Evolutionary conservation across 2,888 invertebrate species (phyloP).

Genomic region (Acrobasis suavella): DNA sequence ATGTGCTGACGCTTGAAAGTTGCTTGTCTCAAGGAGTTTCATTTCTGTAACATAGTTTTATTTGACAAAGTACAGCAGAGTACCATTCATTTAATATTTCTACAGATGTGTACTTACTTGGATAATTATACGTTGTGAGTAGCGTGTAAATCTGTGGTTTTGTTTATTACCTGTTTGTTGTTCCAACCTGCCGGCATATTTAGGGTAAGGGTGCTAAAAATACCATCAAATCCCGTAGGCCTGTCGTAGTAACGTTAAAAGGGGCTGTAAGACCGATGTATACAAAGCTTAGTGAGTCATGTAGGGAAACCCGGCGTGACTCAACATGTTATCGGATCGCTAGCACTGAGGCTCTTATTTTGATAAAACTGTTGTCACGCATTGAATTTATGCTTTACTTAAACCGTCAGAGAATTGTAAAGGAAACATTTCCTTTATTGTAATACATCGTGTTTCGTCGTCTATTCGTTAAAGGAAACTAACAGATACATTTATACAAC

Average conservation of each 20-base stretch:
- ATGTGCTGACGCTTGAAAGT: too few relatives aligned
- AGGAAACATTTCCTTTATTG: too few relatives aligned
- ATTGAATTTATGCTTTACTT: not conserved
- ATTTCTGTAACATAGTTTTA: too few relatives aligned
- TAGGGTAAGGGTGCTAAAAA: constrained; percentile 14
- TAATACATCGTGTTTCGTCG: too few relatives aligned
- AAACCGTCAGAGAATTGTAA: not conserved
- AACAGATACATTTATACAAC: not conserved
- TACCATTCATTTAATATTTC: not conserved
- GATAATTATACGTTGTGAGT: not conserved
- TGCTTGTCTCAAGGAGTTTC: too few relatives aligned
- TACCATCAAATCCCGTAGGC: constrained; percentile 14
- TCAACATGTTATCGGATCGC: constrained; percentile 67
- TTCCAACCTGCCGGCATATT: constrained; percentile 8
- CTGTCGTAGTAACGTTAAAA: constrained; percentile 12
- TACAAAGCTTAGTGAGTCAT: constrained; percentile 59
- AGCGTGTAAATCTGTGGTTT: constrained; percentile 5
- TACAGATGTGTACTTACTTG: constrained; percentile 1
- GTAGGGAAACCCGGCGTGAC: constrained; percentile 80
- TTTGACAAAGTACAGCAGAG: too few relatives aligned
- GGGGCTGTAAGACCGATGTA: constrained; percentile 38
- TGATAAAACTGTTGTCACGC: constrained; percentile 50
- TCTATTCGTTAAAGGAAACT: not conserved
- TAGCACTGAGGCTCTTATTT: constrained; percentile 60
- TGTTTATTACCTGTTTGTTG: constrained; percentile 18